Conservation (phyloP, 2,797 vertebrate species). For the Neosilurus mollespiculum region DNA sequence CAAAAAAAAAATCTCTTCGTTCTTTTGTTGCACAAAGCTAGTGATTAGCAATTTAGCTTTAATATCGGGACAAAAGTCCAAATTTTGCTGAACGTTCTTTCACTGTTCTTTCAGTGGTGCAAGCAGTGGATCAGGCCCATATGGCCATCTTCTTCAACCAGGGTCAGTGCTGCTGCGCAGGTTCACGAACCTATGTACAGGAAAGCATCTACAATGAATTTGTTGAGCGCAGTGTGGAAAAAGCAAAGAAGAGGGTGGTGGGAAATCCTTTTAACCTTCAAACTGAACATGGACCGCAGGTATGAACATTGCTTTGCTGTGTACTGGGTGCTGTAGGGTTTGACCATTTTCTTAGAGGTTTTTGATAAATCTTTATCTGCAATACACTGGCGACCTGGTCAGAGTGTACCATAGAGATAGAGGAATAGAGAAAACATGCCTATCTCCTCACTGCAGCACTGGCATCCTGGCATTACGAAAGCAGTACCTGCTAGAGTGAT, state of each 20-base stretch:
- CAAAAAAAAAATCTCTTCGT: neutral
- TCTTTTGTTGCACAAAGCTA: neutral
- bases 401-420: no score
- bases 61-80: neutral
- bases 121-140: constrained; percentile 93
- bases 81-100: neutral
- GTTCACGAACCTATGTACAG: constrained; percentile 89
- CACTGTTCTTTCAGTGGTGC: constrained; percentile 76
- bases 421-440: no score
- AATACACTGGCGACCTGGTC: no score
- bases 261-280: constrained; percentile 88
- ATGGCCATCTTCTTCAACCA: constrained; percentile 96
- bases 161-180: constrained; percentile 94
- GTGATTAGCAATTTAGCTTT: neutral
- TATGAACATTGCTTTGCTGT: constrained; percentile 52
- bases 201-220: constrained; percentile 89
- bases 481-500: no score
- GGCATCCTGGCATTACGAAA: no score
- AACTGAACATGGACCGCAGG: constrained; percentile 96
- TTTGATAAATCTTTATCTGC: no score
- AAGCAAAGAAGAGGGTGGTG: constrained; percentile 83
- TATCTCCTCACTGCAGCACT: no score
- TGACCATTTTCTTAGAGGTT: neutral
- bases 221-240: constrained; percentile 84
- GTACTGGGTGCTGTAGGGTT: neutral